Evolutionary conservation across 2,113 vertebrate species (phyloP).

Genomic region (Mirounga angustirostris): DNA sequence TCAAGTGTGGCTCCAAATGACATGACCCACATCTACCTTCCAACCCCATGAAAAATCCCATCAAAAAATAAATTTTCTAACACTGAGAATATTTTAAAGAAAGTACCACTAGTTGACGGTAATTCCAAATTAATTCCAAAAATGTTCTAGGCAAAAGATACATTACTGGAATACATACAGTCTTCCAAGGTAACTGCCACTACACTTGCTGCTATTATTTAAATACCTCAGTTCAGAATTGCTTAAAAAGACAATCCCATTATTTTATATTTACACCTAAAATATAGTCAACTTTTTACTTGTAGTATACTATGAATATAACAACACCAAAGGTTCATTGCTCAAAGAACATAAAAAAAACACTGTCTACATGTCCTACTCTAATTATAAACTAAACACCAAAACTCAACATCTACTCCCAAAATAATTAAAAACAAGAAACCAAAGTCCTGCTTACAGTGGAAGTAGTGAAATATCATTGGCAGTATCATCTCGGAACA

Average conservation of each 20-base stretch:
- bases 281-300: neutral
- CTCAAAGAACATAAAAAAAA: neutral
- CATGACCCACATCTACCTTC: neutral
- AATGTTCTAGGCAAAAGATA: neutral
- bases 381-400: conserved; percentile 19
- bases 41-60: neutral
- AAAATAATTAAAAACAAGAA: conserved; percentile 57
- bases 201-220: neutral
- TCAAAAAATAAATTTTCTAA: conserved; percentile 16
- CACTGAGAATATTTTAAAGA: conserved; percentile 1
- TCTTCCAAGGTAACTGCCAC: neutral
- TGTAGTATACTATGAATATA: neutral
- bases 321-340: neutral
- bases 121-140: conserved; percentile 15
- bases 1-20: neutral
- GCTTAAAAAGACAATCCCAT: conserved; percentile 20
- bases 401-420: conserved; percentile 18
- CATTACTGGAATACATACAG: neutral
- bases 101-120: neutral
- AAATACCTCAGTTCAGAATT: conserved; percentile 17
- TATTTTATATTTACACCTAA: neutral
- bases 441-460: conserved; percentile 50
- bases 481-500: neutral
- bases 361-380: neutral
- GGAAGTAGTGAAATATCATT: neutral